Base-by-base conservation (phyloP, 2,888 invertebrate species). In the Volucella zonaria region DNA sequence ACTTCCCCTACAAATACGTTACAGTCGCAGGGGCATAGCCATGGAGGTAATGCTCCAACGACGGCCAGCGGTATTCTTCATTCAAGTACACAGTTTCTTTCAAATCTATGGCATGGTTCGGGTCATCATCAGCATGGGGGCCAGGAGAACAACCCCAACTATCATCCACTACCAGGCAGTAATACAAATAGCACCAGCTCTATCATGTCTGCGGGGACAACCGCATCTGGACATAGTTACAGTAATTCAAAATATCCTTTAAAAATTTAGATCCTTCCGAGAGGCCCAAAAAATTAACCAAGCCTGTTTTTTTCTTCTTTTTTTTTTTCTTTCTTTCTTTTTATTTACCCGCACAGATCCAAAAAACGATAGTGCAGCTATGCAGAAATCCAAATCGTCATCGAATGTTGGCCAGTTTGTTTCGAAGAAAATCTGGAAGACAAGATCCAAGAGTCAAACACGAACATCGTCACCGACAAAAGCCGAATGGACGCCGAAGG, bases 361-460 rank as follows among this genome's bases (percentile, higher is more conserved):
- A 93, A 94, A 95, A 93, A 92, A 92, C 88, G 91, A 91, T 31
- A 82, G 49, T 59, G 70, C 75, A 51, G 83, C 94, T 91, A 97
- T 97, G 97, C 96, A 97, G 94, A 97, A 97, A 93, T 97, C 96
- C 89, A 96, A 97, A 92, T 96, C 96, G 40, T 96, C 96, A 88
- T 96, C 96, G 90, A 96, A 96, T 93, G 96, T 97, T 91, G 95
- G 96, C 90, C 96, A 96, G 91, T 94, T 96, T 91, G 96, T 97
- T 88, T 95, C 96, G 90, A 96, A 96, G 93, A 95, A 96, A 92
- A 95, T 97, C 90, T 97, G 96, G 95, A 94, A 95, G 90, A 95
- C 96, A 88, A 93, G 97, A 89, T 96, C 96, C 88, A 96, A 97
- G 90, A 96, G 96, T 90, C 95, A 96, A 88, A 95, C 95, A 87